Evolutionary conservation across 2,797 vertebrate genomes (phyloP).

Genomic region (Merluccius polli): DNA sequence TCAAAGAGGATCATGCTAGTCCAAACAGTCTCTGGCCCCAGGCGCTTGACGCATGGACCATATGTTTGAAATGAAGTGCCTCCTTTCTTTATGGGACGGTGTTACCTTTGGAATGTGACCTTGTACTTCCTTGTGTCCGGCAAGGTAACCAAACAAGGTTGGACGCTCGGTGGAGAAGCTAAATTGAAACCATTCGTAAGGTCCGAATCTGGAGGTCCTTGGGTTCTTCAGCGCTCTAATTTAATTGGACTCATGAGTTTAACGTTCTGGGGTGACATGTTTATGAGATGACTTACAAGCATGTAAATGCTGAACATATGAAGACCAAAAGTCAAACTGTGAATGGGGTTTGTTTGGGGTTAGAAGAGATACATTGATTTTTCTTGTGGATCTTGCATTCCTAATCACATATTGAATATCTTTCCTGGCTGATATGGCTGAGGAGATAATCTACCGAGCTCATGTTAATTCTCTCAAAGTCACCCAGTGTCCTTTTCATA

Average conservation of each 20-base stretch:
- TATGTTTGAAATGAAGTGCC: conserved; percentile 61
- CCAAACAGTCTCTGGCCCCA: conserved; percentile 20
- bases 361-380: conserved; percentile 19
- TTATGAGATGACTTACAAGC: conserved; percentile 62
- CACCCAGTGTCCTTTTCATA: conserved; percentile 21
- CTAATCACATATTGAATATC: not conserved
- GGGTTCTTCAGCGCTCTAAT: conserved; percentile 54
- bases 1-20: conserved; percentile 19
- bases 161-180: conserved; percentile 31
- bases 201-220: conserved; percentile 31
- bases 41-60: conserved; percentile 27
- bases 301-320: conserved; percentile 47
- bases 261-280: conserved; percentile 50
- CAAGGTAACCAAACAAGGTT: conserved; percentile 56
- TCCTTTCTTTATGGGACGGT: conserved; percentile 44
- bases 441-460: not conserved
- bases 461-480: not conserved
- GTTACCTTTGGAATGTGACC: conserved; percentile 71
- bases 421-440: conserved; percentile 4
- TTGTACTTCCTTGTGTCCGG: conserved; percentile 46
- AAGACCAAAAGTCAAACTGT: conserved; percentile 40
- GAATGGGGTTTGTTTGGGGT: conserved; percentile 20
- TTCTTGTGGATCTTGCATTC: not conserved
- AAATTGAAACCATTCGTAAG: conserved; percentile 61
- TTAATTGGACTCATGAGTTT: conserved; percentile 54